Base-by-base conservation (phyloP, 2,797 vertebrate species). In the Sylvilagus floridanus region DNA sequence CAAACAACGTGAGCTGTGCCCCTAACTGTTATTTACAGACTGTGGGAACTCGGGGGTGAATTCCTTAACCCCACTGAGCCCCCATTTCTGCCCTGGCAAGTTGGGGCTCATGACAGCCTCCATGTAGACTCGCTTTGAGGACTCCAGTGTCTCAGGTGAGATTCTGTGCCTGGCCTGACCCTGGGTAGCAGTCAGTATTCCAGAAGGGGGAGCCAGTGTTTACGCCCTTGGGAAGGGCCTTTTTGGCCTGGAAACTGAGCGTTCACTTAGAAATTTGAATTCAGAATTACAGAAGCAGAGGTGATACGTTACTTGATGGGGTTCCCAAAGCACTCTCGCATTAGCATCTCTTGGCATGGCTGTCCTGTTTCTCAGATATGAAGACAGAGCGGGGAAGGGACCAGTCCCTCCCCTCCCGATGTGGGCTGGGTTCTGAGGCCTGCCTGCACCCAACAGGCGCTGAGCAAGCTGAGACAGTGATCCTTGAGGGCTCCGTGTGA, bases 61-160 rank as follows among this genome's bases (percentile, higher is more conserved):
- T 57, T 65, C 2, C 77, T 63, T 21, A 26, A 2, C 4, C 16
- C 72, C 50, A 54, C 71, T 2, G 32, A 21, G 4, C 52, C 54
- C 0, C 3, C 1, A 0, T 37, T n/a, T 71, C 91, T 57, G 17
- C 17, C 69, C 32, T 3, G 52, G 26, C 32, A 26, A 52, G 19
- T 84, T n/a, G 24, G 68, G 28, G 37, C 10, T 13, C 1, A 21
- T 32, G 0, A 13, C 26, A 2, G 7, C 19, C 4, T 66, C 71
- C 37, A 4, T 19, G 21, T 19, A 24, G 22, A 35, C 19, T 1
- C 11, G 12, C 30, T 22, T 0, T 52, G 11, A 52, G 42, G 60
- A 5, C 2, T 5, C 0, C 35, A 22, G 26, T 13, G 7, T 52
- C 79, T 16, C 0, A 10, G 3, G 10, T 7, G 19, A 22, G 2